A percentile compares a stretch with the other conserved stretches of the same genome.
Conservation (phyloP, 2,888 invertebrate species). For the Pseudanteris insignis region DNA sequence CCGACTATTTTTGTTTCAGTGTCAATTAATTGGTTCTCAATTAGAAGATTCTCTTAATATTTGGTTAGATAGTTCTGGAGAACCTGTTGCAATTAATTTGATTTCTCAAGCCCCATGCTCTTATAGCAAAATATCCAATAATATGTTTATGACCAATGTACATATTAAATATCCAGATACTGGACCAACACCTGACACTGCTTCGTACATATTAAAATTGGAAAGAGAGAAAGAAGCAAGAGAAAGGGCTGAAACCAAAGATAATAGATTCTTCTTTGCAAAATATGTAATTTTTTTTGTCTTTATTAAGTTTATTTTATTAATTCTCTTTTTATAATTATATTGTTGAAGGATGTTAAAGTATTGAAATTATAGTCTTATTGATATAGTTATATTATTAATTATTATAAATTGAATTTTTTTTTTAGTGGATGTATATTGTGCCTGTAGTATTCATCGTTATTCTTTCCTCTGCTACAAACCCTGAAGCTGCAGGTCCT, state of each 20-base stretch:
- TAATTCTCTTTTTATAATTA: conserved; percentile 1
- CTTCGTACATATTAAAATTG: conserved; percentile 90
- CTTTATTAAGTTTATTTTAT: conserved; percentile 6
- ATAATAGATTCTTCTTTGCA: conserved; percentile 93
- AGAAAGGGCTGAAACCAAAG: conserved; percentile 89
- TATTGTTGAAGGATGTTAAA: too few species aligned
- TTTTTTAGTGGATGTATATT: conserved; percentile 98
- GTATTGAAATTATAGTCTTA: too few species aligned
- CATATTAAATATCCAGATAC: conserved; percentile 81
- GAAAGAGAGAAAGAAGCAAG: conserved; percentile 90
- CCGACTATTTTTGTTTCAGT: too few species aligned
- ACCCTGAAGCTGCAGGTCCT: conserved; percentile 73
- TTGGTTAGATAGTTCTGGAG: conserved; percentile 82
- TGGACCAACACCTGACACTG: conserved; percentile 94
- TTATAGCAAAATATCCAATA: conserved; percentile 65
- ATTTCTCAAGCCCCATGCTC: conserved; percentile 68
- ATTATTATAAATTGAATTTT: conserved; percentile 4
- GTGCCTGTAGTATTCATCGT: conserved; percentile 92
- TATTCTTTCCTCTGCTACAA: conserved; percentile 86
- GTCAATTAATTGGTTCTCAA: conserved; percentile 78
- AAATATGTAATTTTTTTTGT: conserved; percentile 86
- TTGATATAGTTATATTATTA: too few species aligned
- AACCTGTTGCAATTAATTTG: conserved; percentile 77
- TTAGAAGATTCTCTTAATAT: conserved; percentile 82
- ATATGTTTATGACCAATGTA: conserved; percentile 79